Percentiles rank a stretch among this genome's conserved stretches.
These are phyloP conservation scores for Notolabrus celidotus DNA, from an alignment of 2,797 vertebrate species.

Conservation along the genomic window DNA sequence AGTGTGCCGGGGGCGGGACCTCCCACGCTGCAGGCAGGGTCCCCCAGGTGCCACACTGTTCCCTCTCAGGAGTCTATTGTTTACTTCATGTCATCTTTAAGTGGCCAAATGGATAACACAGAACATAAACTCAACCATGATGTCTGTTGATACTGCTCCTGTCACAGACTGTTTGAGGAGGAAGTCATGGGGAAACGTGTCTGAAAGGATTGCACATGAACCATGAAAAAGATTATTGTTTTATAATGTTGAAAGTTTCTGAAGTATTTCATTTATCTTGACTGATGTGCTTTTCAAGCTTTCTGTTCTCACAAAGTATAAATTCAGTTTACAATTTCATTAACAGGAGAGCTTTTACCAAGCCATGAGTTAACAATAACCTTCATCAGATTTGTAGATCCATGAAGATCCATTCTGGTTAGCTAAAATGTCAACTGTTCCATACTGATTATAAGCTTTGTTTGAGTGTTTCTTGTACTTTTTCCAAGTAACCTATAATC, in stretches of 20 bases:
- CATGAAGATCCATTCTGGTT: not conserved
- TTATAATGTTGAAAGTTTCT: not conserved
- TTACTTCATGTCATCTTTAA: constrained; percentile 59
- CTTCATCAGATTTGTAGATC: not conserved
- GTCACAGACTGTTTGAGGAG: not conserved
- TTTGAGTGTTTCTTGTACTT: too few relatives aligned
- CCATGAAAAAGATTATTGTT: not conserved
- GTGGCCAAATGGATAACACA: constrained; percentile 25
- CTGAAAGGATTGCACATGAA: not conserved
- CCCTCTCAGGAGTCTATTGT: constrained; percentile 63
- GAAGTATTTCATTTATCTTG: not conserved
- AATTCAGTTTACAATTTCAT: not conserved
- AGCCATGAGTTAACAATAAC: not conserved
- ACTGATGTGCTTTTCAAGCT: not conserved
- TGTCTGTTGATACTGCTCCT: not conserved
- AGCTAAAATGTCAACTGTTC: not conserved
- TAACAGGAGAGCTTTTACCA: not conserved
- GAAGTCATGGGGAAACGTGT: not conserved
- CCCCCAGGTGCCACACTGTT: constrained; percentile 49
- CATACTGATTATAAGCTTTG: not conserved
- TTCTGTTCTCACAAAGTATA: not conserved
- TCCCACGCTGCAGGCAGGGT: constrained; percentile 71
- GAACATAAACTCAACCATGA: constrained; percentile 31
- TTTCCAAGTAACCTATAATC: too few relatives aligned
- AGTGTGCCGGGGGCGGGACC: constrained; percentile 83